Evolutionary conservation across 2,888 invertebrate genomes (phyloP).

Genomic region (Tachina lurida): DNA sequence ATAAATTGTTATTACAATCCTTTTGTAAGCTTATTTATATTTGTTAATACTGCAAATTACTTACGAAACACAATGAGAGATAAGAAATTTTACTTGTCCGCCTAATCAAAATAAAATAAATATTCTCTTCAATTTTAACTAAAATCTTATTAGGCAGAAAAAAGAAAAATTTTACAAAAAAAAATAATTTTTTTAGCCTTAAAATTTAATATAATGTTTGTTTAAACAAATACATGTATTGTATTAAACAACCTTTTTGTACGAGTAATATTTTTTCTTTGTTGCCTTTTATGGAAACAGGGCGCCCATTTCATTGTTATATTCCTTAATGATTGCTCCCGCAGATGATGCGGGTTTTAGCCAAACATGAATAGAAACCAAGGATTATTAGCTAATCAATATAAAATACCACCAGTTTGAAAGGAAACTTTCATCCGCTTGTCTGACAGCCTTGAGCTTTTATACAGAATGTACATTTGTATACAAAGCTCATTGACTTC

Average conservation of each 20-base stretch:
- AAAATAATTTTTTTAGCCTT: not conserved
- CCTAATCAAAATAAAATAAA: not conserved
- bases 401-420: not conserved
- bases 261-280: not conserved
- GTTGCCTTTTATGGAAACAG: not conserved
- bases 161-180: not conserved
- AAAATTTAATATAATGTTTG: not conserved
- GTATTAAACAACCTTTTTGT: not conserved
- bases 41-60: not conserved
- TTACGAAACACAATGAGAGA: not conserved
- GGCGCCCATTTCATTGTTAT: not conserved
- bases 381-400: not conserved
- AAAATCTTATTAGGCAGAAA: not conserved
- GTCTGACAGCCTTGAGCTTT: not conserved
- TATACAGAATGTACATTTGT: not conserved
- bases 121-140: not conserved
- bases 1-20: not conserved
- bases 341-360: not conserved
- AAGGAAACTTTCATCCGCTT: not conserved
- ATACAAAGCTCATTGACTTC: no score
- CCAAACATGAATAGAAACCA: not conserved
- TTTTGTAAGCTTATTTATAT: not conserved
- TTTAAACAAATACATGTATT: not conserved
- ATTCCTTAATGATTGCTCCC: not conserved
- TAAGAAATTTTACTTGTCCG: not conserved